Evolutionary conservation across 2,888 invertebrate species (phyloP).

Genomic region (Andrena praecox): DNA sequence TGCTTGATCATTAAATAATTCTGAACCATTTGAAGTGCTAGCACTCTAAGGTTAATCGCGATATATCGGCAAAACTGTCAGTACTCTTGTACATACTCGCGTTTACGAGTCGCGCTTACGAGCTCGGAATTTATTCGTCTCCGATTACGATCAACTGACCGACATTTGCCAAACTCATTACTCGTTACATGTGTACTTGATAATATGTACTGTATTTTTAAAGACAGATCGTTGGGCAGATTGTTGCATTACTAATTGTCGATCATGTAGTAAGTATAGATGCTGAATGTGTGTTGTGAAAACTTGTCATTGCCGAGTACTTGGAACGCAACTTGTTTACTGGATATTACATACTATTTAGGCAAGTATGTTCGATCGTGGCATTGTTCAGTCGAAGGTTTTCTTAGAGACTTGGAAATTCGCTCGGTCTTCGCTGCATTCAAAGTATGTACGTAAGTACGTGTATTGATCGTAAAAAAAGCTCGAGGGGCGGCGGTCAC

Average conservation of each 20-base stretch:
- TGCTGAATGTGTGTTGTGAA: no score
- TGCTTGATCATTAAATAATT: neutral
- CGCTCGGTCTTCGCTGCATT: constrained; percentile 5
- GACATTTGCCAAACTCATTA: neutral
- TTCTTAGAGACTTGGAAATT: constrained; percentile 23
- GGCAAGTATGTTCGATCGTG: neutral
- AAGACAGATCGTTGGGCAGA: constrained; percentile 15
- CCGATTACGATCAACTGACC: neutral
- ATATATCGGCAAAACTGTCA: neutral
- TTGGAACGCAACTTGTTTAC: constrained; percentile 2
- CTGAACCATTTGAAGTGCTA: no score
- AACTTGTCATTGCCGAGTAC: constrained; percentile 16
- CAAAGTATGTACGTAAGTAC: neutral
- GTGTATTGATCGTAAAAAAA: constrained; percentile 48
- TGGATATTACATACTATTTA: neutral
- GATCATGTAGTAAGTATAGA: neutral
- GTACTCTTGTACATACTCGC: neutral
- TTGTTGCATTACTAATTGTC: neutral
- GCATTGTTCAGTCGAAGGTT: constrained; percentile 8
- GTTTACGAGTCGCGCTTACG: neutral
- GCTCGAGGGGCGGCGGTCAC: constrained; percentile 3
- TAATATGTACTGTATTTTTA: neutral
- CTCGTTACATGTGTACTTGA: neutral
- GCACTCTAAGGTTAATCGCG: constrained; percentile 14
- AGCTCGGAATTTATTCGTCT: neutral